These are phyloP conservation scores for Tetramorium bicarinatum DNA, from an alignment of 2,888 invertebrate species.

Conservation along the genomic window DNA sequence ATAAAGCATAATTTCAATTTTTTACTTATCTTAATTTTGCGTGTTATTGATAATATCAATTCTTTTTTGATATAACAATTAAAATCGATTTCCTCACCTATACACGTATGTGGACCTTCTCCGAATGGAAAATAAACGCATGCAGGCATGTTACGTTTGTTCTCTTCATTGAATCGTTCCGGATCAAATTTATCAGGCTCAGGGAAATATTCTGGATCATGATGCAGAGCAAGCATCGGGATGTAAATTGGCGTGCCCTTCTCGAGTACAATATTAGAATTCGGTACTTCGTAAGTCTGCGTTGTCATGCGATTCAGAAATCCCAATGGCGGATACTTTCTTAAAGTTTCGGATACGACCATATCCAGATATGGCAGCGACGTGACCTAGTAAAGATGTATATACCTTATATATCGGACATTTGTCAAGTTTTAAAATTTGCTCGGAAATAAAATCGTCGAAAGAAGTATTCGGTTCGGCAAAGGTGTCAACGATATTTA, in stretches of 20 bases:
- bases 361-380: constrained; percentile 78
- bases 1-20: background rate
- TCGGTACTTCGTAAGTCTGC: constrained; percentile 78
- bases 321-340: constrained; percentile 84
- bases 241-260: constrained; percentile 83
- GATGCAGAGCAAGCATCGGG: constrained; percentile 83
- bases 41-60: background rate
- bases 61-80: background rate
- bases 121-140: constrained; percentile 83
- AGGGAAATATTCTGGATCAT: constrained; percentile 83
- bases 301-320: constrained; percentile 77
- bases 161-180: constrained; percentile 83
- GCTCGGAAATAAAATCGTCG: background rate
- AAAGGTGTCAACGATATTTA: background rate
- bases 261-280: constrained; percentile 76
- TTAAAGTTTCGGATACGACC: constrained; percentile 83
- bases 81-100: constrained; percentile 75
- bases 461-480: background rate
- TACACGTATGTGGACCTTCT: constrained; percentile 83
- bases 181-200: constrained; percentile 85
- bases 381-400: constrained; percentile 36
- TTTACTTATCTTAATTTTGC: background rate
- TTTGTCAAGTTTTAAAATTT: background rate
- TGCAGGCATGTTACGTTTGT: constrained; percentile 77
- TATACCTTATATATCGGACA: background rate